A percentile compares a stretch with the other conserved stretches of the same genome.
Evolutionary conservation across 2,113 vertebrate species (phyloP).

Genomic region (Burhinus bistriatus): DNA sequence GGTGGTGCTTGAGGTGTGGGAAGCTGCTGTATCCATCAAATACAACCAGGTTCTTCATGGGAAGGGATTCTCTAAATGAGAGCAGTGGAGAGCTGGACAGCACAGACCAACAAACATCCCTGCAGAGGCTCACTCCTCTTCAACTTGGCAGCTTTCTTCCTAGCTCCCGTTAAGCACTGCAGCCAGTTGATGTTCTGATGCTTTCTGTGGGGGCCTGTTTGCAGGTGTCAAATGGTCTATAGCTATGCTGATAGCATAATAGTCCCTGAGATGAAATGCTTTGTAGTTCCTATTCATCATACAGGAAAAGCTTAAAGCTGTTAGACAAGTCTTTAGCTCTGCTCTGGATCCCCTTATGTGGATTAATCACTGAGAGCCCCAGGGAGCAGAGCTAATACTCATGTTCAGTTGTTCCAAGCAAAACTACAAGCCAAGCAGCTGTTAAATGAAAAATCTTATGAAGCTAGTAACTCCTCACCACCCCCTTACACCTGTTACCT

Average conservation of each 20-base stretch:
- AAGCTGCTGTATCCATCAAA: neutral
- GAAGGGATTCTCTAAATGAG: neutral
- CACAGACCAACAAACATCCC: neutral
- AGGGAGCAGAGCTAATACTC: neutral
- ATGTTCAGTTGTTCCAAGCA: neutral
- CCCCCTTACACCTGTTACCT: neutral
- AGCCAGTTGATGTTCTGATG: neutral
- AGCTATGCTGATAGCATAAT: neutral
- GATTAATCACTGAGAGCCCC: neutral
- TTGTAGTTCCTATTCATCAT: neutral
- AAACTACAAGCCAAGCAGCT: neutral
- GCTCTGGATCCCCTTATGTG: neutral
- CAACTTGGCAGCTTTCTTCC: neutral
- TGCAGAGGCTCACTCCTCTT: neutral
- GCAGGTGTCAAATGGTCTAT: neutral
- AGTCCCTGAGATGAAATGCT: neutral
- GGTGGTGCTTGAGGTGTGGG: fast-evolving
- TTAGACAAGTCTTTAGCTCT: neutral
- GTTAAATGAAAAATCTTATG: neutral
- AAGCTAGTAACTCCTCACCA: neutral
- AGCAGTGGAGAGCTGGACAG: neutral
- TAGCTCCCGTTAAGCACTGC: neutral
- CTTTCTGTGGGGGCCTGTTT: neutral
- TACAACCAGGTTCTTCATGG: neutral
- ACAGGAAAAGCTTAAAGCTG: neutral